Evolutionary conservation across 2,113 vertebrate species (phyloP).

Genomic region (Phyllostomus discolor): DNA sequence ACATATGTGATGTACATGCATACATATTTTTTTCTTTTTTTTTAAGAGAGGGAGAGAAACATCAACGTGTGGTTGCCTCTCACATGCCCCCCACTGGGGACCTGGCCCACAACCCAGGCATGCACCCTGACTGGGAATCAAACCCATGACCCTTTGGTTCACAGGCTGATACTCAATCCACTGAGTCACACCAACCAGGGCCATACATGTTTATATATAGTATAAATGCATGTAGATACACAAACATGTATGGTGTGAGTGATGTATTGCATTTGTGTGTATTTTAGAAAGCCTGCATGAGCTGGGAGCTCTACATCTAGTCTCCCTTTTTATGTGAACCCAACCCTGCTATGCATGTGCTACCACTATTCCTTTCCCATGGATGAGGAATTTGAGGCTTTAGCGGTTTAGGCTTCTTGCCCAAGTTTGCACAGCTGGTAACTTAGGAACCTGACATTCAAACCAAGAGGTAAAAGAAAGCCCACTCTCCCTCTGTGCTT

Average conservation of each 20-base stretch:
- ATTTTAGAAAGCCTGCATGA: not conserved
- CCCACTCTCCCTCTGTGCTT: not conserved
- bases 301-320: not conserved
- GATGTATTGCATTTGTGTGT: not conserved
- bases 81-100: too few relatives aligned
- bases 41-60: too few relatives aligned
- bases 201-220: not conserved
- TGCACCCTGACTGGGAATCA: too few relatives aligned
- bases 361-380: not conserved
- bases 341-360: rapidly evolving
- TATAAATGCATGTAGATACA: not conserved
- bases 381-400: not conserved
- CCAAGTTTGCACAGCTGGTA: not conserved
- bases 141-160: too few relatives aligned
- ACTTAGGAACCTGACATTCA: not conserved
- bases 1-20: not conserved
- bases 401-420: not conserved
- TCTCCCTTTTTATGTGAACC: not conserved
- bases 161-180: too few relatives aligned
- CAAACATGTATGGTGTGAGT: not conserved
- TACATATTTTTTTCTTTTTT: not conserved
- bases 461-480: not conserved
- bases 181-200: too few relatives aligned
- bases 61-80: too few relatives aligned
- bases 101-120: too few relatives aligned